Evolutionary conservation across 1,140 invertebrate species (phyloP).

Genomic region (Colletes latitarsis): DNA sequence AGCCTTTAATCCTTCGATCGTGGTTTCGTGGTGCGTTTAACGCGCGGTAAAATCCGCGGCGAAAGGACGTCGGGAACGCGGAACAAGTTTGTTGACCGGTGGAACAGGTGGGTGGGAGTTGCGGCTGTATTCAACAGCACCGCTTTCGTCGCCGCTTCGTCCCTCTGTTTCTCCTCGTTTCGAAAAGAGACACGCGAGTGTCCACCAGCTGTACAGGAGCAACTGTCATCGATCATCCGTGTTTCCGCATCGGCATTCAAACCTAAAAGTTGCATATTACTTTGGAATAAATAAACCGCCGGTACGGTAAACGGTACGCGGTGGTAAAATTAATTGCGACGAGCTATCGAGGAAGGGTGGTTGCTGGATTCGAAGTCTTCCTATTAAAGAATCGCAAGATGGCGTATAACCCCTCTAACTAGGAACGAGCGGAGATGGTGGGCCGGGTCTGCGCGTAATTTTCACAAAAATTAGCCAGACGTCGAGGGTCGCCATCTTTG

Average conservation of each 20-base stretch:
- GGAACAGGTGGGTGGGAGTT: slow-evolving; percentile 52
- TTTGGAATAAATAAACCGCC: no score
- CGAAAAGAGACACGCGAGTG: no score
- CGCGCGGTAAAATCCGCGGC: slow-evolving; percentile 3
- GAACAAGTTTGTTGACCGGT: slow-evolving; percentile 29
- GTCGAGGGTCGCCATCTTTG: slow-evolving; percentile 69
- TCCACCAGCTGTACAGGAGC: background rate
- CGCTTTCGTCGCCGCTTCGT: background rate
- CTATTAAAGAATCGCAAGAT: slow-evolving; percentile 42
- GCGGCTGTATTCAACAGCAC: slow-evolving; percentile 16
- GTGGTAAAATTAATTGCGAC: background rate
- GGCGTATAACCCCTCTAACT: slow-evolving; percentile 29
- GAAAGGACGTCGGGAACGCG: background rate
- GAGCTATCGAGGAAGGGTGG: background rate
- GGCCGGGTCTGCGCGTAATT: slow-evolving; percentile 61
- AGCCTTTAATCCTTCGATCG: no score
- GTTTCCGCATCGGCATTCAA: background rate
- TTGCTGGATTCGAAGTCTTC: background rate
- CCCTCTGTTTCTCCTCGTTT: no score
- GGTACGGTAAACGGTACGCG: no score
- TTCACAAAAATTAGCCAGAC: slow-evolving; percentile 69
- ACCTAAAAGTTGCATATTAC: no score
- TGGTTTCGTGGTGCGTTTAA: slow-evolving; percentile 2
- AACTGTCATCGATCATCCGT: slow-evolving; percentile 34
- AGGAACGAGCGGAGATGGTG: background rate